Base-by-base conservation (phyloP, 64 coral and sea anemone species). In the Orbicella faveolata region DNA sequence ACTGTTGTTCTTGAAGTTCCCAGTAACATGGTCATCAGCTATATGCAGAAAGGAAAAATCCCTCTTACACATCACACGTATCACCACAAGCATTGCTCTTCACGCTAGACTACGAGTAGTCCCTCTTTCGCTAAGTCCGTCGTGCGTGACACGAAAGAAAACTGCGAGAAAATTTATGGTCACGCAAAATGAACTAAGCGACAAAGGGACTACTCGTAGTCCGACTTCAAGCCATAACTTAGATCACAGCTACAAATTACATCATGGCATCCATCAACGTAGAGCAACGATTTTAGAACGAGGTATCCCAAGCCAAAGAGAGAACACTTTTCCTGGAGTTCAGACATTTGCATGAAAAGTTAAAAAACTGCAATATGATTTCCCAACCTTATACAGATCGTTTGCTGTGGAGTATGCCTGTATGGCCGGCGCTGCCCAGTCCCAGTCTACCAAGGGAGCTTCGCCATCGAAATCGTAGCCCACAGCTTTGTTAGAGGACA, bases 361-460 rank as follows among this genome's bases (percentile, higher is more conserved):
- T 48, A 48, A 48, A 4, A 48, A 48, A 48, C 44, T 48, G 44
- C 44, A 48, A 48, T 48, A 48, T 48, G 20, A 35, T 41, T 72
- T 16, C 52, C 82, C 21, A 85, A 96, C 95, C 95, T 93, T 96
- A 64, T 92, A 89, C 78, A 96, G 90, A 77, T 96, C 95, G 39
- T 62, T 84, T 81, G 91, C 76, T 30, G 91, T 78, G 14, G 95
- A 96, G 55, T 96, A 93, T 2, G 87, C 88, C 53, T 96, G 95
- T 52, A 96, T 90, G 19, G 95, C 95, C 7, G 95, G 95, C 67
- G 95, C 77, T 76, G 92, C 95, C 95, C 95, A 96, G 78, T 88
- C 88, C 95, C 95, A 96, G 88, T 96, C 83, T 0, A 96, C 92
- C 26, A 79, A 2, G 13, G 91, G 55, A 79, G 93, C 89, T 0